These are phyloP conservation scores for Meandrusa payeni DNA, from an alignment of 2,888 invertebrate genomes.

Conservation along the genomic window DNA sequence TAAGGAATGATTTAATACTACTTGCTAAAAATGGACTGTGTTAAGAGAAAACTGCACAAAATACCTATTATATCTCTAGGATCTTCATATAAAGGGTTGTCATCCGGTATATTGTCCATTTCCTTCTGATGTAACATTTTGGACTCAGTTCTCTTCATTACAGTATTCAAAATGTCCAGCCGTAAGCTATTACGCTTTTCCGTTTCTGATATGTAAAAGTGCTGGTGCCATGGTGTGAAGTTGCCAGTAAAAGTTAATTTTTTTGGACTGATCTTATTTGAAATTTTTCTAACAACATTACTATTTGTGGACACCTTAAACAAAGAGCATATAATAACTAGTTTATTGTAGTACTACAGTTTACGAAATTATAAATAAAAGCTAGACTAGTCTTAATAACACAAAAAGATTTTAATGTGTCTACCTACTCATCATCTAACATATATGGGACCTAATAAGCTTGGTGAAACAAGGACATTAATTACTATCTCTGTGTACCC, in stretches of 20 bases:
- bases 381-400: too few species aligned
- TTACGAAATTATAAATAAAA: too few species aligned
- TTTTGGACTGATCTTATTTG: conserved; percentile 30
- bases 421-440: too few species aligned
- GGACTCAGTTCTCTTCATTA: conserved; percentile 53
- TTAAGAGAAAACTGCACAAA: too few species aligned
- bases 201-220: conserved; percentile 48
- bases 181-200: conserved; percentile 52
- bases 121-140: conserved; percentile 41
- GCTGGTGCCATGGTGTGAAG: conserved; percentile 47
- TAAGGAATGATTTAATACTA: too few species aligned
- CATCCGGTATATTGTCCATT: conserved; percentile 34
- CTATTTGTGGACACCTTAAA: conserved; percentile 35
- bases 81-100: conserved; percentile 67
- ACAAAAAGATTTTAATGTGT: too few species aligned
- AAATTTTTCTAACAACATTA: conserved; percentile 39
- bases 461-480: too few species aligned
- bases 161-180: conserved; percentile 56
- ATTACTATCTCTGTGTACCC: too few species aligned
- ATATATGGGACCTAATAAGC: too few species aligned
- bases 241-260: conserved; percentile 57
- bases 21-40: too few species aligned
- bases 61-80: conserved; percentile 66
- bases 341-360: too few species aligned
- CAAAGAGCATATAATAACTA: too few species aligned